Evolutionary conservation across 2,888 invertebrate species (phyloP).

Genomic region (Cephus pulcher): DNA sequence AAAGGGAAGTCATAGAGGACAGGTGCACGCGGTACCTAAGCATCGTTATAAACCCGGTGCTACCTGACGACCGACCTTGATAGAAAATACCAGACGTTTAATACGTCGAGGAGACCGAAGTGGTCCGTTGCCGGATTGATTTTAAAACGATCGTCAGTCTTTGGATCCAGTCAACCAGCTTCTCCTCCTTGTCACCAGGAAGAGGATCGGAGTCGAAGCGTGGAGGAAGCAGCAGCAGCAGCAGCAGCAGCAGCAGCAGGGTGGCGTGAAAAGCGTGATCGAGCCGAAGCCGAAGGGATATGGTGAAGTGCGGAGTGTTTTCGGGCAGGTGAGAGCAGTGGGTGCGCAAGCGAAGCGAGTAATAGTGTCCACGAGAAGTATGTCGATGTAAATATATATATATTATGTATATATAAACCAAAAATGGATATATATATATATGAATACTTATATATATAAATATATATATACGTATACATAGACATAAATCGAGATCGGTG

Average conservation of each 20-base stretch:
- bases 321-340: slow-evolving; percentile 25
- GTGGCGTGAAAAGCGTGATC: background rate
- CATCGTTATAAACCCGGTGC: background rate
- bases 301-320: slow-evolving; percentile 29
- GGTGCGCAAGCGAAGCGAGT: slow-evolving; percentile 21
- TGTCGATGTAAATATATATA: background rate
- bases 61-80: background rate
- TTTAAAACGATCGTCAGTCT: background rate
- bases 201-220: background rate
- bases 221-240: background rate
- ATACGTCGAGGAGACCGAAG: background rate
- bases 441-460: slow-evolving; percentile 17
- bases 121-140: background rate
- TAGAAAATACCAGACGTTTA: background rate
- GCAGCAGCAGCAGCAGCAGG: background rate
- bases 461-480: slow-evolving; percentile 3
- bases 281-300: slow-evolving; percentile 21
- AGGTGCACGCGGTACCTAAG: background rate
- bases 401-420: background rate
- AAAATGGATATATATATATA: slow-evolving; percentile 6
- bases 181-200: background rate
- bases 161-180: background rate
- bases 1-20: background rate
- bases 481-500: background rate
- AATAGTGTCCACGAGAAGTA: slow-evolving; percentile 17